phyloP scores from a whole-genome alignment of 1,140 invertebrate genomes.

The Drosophila seguyi region DNA sequence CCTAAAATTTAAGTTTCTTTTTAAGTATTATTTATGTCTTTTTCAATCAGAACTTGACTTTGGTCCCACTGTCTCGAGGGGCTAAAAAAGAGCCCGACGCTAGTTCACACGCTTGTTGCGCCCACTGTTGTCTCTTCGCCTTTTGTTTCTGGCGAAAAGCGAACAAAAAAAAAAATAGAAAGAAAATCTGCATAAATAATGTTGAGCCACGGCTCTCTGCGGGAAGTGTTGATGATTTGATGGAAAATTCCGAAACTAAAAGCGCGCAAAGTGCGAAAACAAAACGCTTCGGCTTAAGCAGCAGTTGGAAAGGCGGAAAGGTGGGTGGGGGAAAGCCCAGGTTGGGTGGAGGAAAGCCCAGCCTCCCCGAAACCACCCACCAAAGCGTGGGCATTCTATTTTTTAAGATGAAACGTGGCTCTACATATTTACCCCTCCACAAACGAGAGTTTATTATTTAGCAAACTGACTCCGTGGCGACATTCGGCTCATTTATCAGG shows the following conservation, averaged over 20 bases:
- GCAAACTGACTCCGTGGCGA: slow-evolving; percentile 53
- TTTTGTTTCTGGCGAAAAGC: slow-evolving; percentile 49
- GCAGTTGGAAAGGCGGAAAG: slow-evolving; percentile 21
- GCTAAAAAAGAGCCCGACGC: slow-evolving; percentile 35
- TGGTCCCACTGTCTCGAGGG: slow-evolving; percentile 41
- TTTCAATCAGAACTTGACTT: not conserved
- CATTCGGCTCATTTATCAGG: slow-evolving; percentile 53
- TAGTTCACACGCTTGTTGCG: slow-evolving; percentile 81
- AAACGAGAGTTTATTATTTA: slow-evolving; percentile 49
- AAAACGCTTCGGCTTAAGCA: slow-evolving; percentile 47
- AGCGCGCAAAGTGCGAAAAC: slow-evolving; percentile 56
- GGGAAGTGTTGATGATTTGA: slow-evolving; percentile 78
- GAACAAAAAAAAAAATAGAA: slow-evolving; percentile 26
- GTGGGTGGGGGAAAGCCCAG: not conserved
- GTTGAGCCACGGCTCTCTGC: slow-evolving; percentile 62
- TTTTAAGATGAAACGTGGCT: slow-evolving; percentile 37
- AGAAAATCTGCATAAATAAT: slow-evolving; percentile 78
- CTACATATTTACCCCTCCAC: slow-evolving; percentile 6
- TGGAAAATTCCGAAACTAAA: slow-evolving; percentile 70
- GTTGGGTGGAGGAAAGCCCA: not conserved
- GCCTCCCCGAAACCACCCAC: slow-evolving; percentile 5
- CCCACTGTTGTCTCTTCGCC: slow-evolving; percentile 40
- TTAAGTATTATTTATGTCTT: not conserved
- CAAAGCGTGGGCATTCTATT: slow-evolving; percentile 31
- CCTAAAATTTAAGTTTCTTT: no score